These are phyloP conservation scores for Palaemon carinicauda DNA, from an alignment of 1,140 invertebrate genomes.

Conservation along the genomic window DNA sequence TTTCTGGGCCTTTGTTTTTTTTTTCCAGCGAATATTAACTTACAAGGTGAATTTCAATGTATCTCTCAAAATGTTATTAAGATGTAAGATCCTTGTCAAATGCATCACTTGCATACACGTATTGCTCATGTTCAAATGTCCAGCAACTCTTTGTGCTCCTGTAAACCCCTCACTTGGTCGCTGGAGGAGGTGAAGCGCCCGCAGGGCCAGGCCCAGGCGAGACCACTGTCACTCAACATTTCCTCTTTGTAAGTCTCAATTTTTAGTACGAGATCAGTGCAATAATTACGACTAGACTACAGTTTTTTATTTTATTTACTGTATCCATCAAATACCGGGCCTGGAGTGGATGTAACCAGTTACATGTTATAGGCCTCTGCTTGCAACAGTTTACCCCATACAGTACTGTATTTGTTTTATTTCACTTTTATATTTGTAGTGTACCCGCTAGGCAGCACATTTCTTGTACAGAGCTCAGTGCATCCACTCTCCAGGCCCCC, in stretches of 20 bases:
- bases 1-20: slow-evolving; percentile 26
- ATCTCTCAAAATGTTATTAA: slow-evolving; percentile 25
- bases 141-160: slow-evolving; percentile 13
- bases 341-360: slow-evolving; percentile 54
- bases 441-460: slow-evolving; percentile 56
- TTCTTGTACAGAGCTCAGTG: slow-evolving; percentile 54
- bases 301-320: slow-evolving; percentile 50
- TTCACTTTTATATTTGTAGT: slow-evolving; percentile 57
- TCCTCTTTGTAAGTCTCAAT: slow-evolving; percentile 56
- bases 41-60: slow-evolving; percentile 17
- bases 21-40: slow-evolving; percentile 30
- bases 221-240: slow-evolving; percentile 56
- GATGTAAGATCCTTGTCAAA: slow-evolving; percentile 25
- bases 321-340: slow-evolving; percentile 50
- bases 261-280: slow-evolving; percentile 57
- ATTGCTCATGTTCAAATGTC: no score
- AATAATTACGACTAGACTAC: slow-evolving; percentile 55
- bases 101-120: not conserved
- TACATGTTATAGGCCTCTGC: slow-evolving; percentile 56
- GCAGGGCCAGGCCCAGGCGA: slow-evolving; percentile 55
- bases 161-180: slow-evolving; percentile 44
- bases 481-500: slow-evolving; percentile 52
- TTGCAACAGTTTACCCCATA: slow-evolving; percentile 55
- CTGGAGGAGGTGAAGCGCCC: slow-evolving; percentile 54
- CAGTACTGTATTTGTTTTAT: slow-evolving; percentile 40